Evolutionary conservation across 2,888 invertebrate genomes (phyloP), one percentile per base, ranked within the genome.

Genomic region (Lypha dubia): DNA sequence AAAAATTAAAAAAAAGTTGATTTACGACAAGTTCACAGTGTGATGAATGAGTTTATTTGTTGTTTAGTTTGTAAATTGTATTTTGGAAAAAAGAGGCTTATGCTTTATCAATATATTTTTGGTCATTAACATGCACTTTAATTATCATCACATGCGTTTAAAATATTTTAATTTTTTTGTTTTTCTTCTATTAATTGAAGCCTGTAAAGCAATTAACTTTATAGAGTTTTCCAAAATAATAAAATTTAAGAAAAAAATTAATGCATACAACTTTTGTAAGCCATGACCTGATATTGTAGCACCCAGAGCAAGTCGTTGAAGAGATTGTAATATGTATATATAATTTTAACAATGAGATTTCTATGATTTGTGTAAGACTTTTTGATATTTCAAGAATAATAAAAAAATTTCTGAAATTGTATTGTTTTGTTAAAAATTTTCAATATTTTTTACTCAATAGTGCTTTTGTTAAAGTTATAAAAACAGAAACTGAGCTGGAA

Each of bases 11-110:
- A 60, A 51, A 24, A 65, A 56, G 22, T 71, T 71, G 63, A 79
- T 79, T 79, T 79, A 65, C 56, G 44, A 65, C 71, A 71, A 58
- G 46, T 65, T 63, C 44, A 56, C 46, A 56, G 63, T 56, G 9
- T 53, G 62, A 60, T 70, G 28, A 77, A 76, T 79, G 32, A 53
- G 20, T 46, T 44, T 67, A 20, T 53, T 65, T 51, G 15, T 17
- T 56, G 15, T 22, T 56, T 46, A n/a, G 13, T 15, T 75, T 0
- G 32, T 13, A 24, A 53, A 17, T 4, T 28, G 22, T 53, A 15
- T 75, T 67, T 38, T 38, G 13, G 11, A 6, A 28, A 24, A 24
- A 67, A 65, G 32, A 13, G 20, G 35, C 46, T 46, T 11, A 20
- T 65, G 49, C 6, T 75, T 75, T 65, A 9, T 44, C 6, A 35